These are phyloP conservation scores for Serinus canaria DNA, from an alignment of 2,113 vertebrate species.

Conservation along the genomic window DNA sequence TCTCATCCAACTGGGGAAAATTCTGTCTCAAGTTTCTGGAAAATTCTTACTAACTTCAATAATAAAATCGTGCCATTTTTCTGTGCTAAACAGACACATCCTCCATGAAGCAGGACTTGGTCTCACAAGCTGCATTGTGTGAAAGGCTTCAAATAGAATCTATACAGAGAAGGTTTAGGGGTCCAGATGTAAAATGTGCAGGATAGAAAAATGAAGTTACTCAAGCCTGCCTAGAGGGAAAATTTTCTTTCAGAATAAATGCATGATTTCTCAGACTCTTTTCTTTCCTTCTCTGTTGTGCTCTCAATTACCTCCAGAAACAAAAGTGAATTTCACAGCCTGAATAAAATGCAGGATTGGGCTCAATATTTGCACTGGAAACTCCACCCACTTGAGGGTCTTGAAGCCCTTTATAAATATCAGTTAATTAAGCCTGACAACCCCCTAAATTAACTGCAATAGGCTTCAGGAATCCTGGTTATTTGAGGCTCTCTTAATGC, in stretches of 20 bases:
- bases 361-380: neutral
- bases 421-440: conserved; percentile 63
- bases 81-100: neutral
- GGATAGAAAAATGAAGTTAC: neutral
- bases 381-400: conserved; percentile 37
- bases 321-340: neutral
- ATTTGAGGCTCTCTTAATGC: conserved; percentile 16
- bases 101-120: neutral
- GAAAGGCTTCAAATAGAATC: neutral
- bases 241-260: neutral
- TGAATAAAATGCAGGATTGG: neutral
- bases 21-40: neutral
- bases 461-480: conserved; percentile 6
- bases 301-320: neutral
- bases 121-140: neutral
- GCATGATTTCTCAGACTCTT: neutral
- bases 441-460: conserved; percentile 42
- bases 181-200: neutral
- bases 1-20: neutral
- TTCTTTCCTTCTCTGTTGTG: neutral
- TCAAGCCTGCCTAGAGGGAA: neutral
- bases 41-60: neutral
- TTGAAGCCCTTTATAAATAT: conserved; percentile 54
- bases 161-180: neutral
- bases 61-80: neutral